These are phyloP conservation scores for Coptodon bakossiorum DNA, from an alignment of 2,113 vertebrate genomes.

Conservation along the genomic window DNA sequence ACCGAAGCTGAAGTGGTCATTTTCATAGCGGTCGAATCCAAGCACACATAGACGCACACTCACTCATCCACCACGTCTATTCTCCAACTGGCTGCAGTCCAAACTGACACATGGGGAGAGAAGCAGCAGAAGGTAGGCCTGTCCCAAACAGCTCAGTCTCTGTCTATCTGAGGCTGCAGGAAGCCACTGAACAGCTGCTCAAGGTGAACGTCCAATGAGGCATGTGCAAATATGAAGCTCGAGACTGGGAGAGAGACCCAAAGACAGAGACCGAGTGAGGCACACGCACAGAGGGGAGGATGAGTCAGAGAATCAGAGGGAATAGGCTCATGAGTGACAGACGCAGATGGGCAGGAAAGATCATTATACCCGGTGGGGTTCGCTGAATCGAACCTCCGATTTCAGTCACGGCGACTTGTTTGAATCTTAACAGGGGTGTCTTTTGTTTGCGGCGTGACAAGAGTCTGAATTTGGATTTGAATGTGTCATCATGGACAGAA, in stretches of 20 bases:
- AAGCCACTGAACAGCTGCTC: conserved; percentile 39
- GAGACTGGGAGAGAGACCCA: not conserved
- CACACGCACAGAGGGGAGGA: not conserved
- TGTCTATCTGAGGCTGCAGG: conserved; percentile 31
- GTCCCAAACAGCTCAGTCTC: conserved; percentile 31
- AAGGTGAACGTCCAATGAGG: conserved; percentile 42
- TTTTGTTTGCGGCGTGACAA: not conserved
- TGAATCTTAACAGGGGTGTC: not conserved
- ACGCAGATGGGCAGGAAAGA: not conserved
- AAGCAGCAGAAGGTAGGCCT: conserved; percentile 28
- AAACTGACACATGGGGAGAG: conserved; percentile 13
- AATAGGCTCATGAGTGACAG: not conserved
- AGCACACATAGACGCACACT: not conserved
- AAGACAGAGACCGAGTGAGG: not conserved
- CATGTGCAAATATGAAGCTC: not conserved
- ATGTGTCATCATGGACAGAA: not conserved
- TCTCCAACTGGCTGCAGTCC: conserved; percentile 11
- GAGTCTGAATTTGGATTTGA: not conserved
- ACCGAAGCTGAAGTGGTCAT: not conserved
- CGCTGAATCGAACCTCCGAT: not conserved
- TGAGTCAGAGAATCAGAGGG: not conserved
- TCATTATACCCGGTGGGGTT: not conserved
- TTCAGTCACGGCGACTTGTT: not conserved
- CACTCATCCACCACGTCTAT: not conserved
- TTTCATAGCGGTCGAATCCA: not conserved